These are phyloP conservation scores for Thymelicus sylvestris DNA, from an alignment of 2,888 invertebrate species.

Conservation along the genomic window DNA sequence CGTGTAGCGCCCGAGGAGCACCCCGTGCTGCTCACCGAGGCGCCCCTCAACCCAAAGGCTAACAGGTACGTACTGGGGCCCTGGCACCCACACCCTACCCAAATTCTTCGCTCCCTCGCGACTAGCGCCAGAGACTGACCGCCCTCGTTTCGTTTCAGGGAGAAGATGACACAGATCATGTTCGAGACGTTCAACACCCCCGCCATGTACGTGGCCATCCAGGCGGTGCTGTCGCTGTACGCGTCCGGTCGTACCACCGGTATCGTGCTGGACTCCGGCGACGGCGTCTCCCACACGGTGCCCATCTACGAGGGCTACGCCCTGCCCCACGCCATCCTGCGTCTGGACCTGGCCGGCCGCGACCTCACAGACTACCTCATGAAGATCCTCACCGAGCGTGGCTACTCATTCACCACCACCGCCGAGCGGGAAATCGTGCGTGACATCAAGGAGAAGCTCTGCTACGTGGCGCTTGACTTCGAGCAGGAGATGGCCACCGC, in stretches of 20 bases:
- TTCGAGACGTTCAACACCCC: constrained; percentile 97
- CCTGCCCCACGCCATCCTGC: constrained; percentile 95
- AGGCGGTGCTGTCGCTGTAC: constrained; percentile 96
- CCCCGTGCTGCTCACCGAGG: constrained; percentile 94
- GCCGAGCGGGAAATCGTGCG: constrained; percentile 97
- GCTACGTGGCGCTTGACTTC: constrained; percentile 96
- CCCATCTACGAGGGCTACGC: constrained; percentile 98
- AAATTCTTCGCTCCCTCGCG: neutral
- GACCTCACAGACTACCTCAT: constrained; percentile 97
- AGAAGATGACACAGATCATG: constrained; percentile 97
- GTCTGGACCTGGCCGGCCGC: constrained; percentile 96
- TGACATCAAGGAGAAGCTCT: constrained; percentile 97
- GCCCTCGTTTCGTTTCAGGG: constrained; percentile 84
- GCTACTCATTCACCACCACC: constrained; percentile 96
- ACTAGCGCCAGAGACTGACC: constrained; percentile 7
- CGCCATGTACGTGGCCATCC: constrained; percentile 97
- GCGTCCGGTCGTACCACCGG: constrained; percentile 98
- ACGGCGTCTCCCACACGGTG: constrained; percentile 98
- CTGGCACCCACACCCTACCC: constrained; percentile 35
- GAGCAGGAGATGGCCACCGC: constrained; percentile 98
- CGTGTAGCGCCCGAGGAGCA: constrained; percentile 96
- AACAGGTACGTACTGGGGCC: constrained; percentile 79
- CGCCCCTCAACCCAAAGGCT: constrained; percentile 94
- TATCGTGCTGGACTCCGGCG: constrained; percentile 97
- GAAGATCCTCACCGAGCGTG: constrained; percentile 96